Evolutionary conservation across 2,888 invertebrate species (phyloP).

Genomic region (Watsonalla cultraria): DNA sequence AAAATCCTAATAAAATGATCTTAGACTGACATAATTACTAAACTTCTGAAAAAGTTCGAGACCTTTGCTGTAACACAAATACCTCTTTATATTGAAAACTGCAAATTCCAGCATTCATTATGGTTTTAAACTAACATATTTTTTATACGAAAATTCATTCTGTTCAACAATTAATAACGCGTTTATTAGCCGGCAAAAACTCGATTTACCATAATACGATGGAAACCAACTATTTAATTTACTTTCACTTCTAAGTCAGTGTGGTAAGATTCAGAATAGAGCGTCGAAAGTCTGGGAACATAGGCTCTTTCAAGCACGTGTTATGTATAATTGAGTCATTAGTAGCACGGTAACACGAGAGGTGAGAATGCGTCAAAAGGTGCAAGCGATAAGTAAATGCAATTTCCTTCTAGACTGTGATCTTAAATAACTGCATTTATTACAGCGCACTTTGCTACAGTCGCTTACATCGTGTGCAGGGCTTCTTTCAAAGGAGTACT

Average conservation of each 20-base stretch:
- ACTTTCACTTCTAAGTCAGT: conserved; percentile 5
- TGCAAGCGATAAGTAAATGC: conserved; percentile 59
- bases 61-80: no score
- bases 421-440: conserved; percentile 47
- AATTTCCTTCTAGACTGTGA: conserved; percentile 50
- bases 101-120: no score
- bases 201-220: conserved; percentile 44
- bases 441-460: conserved; percentile 23
- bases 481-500: conserved; percentile 26
- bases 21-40: no score
- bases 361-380: conserved; percentile 61
- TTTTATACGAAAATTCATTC: conserved; percentile 38
- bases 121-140: conserved; percentile 2
- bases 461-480: conserved; percentile 18
- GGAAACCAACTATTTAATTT: conserved; percentile 36
- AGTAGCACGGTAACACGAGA: conserved; percentile 52
- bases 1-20: no score
- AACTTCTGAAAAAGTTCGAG: no score
- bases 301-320: conserved; percentile 19
- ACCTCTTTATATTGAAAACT: no score
- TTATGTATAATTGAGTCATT: conserved; percentile 62
- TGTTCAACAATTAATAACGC: conserved; percentile 47
- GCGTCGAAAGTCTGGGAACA: conserved; percentile 4
- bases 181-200: conserved; percentile 49
- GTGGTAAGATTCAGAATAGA: conserved; percentile 3